Conservation (phyloP, 2,113 vertebrate species). For the Hydrolagus affinis region DNA sequence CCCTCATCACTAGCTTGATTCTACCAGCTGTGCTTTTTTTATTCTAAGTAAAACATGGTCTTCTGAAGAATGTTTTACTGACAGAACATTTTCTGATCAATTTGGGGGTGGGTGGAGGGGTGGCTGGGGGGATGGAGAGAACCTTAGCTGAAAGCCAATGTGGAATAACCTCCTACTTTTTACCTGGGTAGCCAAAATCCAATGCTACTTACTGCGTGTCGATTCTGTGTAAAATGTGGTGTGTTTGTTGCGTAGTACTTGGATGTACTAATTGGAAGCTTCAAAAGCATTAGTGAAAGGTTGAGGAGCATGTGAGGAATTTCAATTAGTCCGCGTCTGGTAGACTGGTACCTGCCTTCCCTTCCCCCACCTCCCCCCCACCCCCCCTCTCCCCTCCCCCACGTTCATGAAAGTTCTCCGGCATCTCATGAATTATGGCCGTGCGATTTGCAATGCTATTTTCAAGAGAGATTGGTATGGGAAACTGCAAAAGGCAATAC, state of each 20-base stretch:
- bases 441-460: slow-evolving; percentile 16
- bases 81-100: too few relatives aligned
- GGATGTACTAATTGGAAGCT: neutral
- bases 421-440: neutral
- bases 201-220: neutral
- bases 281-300: neutral
- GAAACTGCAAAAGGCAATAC: neutral
- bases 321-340: slow-evolving; percentile 18
- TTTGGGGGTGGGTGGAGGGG: too few relatives aligned
- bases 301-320: neutral
- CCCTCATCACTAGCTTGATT: too few relatives aligned
- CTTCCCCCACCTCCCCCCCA: too few relatives aligned
- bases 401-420: neutral
- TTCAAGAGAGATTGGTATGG: neutral
- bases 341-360: neutral
- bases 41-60: too few relatives aligned
- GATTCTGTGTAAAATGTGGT: neutral
- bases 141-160: too few relatives aligned
- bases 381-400: too few relatives aligned
- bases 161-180: neutral
- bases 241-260: neutral
- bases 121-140: too few relatives aligned
- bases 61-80: too few relatives aligned
- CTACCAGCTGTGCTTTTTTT: too few relatives aligned
- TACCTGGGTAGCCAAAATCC: neutral